phyloP scores from a whole-genome alignment of 2,797 vertebrate genomes.

The Lepus townsendii region DNA sequence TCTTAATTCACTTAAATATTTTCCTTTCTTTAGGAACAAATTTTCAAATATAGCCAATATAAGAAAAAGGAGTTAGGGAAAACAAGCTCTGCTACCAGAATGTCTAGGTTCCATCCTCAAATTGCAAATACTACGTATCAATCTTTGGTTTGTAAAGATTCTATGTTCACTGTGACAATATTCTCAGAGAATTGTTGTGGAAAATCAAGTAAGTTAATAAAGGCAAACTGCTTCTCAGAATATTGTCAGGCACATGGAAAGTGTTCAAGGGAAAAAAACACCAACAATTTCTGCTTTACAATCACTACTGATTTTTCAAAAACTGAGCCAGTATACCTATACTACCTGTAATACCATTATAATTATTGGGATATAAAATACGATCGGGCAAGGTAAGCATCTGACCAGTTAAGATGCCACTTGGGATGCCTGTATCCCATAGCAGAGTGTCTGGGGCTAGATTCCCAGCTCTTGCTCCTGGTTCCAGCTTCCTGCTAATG shows the following conservation, averaged over 20 bases:
- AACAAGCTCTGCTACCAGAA: not conserved
- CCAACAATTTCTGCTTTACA: slow-evolving; percentile 59
- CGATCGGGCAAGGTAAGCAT: too few species aligned
- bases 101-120: slow-evolving; percentile 40
- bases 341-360: slow-evolving; percentile 47
- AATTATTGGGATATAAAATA: slow-evolving; percentile 45
- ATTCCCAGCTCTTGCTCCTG: too few species aligned
- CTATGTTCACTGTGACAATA: slow-evolving; percentile 57
- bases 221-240: slow-evolving; percentile 62
- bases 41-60: slow-evolving; percentile 7
- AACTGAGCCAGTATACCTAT: slow-evolving; percentile 55
- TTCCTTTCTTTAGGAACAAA: not conserved
- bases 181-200: not conserved
- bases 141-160: slow-evolving; percentile 2
- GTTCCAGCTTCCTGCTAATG: too few species aligned
- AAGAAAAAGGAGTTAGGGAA: slow-evolving; percentile 17
- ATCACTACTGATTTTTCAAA: slow-evolving; percentile 37
- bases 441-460: not conserved
- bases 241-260: not conserved
- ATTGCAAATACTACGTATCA: slow-evolving; percentile 4
- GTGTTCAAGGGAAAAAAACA: not conserved
- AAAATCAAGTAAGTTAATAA: slow-evolving; percentile 43
- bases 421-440: too few species aligned
- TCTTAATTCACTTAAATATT: slow-evolving; percentile 37
- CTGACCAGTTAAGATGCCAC: too few species aligned